phyloP scores from a whole-genome alignment of 2,797 vertebrate genomes.

The Manis crassicaudata region DNA sequence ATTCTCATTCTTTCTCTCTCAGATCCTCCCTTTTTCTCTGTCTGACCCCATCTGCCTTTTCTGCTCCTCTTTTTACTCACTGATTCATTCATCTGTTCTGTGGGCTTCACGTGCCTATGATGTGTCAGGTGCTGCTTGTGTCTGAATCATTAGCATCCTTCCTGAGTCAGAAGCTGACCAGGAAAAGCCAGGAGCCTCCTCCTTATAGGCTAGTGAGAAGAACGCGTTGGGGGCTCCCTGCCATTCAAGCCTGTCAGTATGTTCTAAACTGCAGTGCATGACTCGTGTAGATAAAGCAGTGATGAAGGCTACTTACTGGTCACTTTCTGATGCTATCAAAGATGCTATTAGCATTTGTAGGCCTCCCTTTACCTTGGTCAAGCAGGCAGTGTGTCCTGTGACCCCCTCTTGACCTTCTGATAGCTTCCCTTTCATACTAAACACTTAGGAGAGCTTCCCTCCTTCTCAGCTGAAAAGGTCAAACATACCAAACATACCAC shows the following conservation, averaged over 20 bases:
- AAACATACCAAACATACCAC: background rate
- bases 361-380: background rate
- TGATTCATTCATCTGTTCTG: background rate
- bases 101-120: background rate
- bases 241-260: background rate
- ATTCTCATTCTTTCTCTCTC: too few species aligned
- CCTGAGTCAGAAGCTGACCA: background rate
- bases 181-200: background rate
- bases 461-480: background rate
- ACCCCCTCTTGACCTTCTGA: conserved; percentile 1
- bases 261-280: background rate
- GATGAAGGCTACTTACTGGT: background rate
- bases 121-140: background rate
- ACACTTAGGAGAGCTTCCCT: background rate
- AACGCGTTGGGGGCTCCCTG: background rate
- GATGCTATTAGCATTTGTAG: conserved; percentile 56
- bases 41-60: background rate
- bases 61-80: background rate
- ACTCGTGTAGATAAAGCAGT: background rate
- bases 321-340: background rate
- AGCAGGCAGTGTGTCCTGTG: background rate
- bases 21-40: background rate
- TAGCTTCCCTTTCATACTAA: background rate
- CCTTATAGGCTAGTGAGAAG: background rate
- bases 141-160: background rate